phyloP scores from a whole-genome alignment of 2,113 vertebrate genomes.

The Steatornis caripensis region DNA sequence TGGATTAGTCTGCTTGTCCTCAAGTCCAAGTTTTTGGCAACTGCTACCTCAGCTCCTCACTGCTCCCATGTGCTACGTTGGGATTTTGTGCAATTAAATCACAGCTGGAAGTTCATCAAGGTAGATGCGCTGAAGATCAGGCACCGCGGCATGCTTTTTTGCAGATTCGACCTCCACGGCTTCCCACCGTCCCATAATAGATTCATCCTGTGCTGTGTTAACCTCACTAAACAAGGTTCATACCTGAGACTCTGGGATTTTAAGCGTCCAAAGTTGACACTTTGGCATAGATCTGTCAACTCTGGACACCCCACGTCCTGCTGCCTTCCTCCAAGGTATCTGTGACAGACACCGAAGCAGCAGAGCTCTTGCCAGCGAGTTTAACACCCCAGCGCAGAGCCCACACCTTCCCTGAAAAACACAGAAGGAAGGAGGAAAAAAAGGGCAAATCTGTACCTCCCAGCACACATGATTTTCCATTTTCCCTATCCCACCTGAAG shows the following conservation, averaged over 20 bases:
- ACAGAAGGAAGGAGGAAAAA: rapidly evolving
- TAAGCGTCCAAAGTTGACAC: not conserved
- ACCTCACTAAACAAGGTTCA: not conserved
- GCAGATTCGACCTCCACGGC: not conserved
- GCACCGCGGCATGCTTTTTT: rapidly evolving
- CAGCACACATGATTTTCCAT: not conserved
- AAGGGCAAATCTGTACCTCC: not conserved
- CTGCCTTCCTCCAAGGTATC: not conserved
- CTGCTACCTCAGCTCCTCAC: not conserved
- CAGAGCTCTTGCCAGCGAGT: not conserved
- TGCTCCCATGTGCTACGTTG: rapidly evolving
- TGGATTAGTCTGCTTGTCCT: not conserved
- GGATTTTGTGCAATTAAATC: not conserved
- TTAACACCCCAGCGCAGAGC: not conserved
- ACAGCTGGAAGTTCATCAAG: not conserved
- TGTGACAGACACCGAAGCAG: not conserved
- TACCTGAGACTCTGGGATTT: not conserved
- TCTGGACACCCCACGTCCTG: not conserved
- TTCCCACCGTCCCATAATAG: not conserved
- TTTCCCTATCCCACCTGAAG: not conserved
- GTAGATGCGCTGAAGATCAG: not conserved
- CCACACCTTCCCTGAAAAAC: not conserved
- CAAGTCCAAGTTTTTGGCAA: not conserved
- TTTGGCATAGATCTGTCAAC: not conserved
- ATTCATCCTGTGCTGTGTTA: not conserved